Percentiles rank a stretch among this genome's conserved stretches.
These are phyloP conservation scores for Cryptoblepharus egeriae DNA, from an alignment of 2,797 vertebrate genomes.

Conservation along the genomic window DNA sequence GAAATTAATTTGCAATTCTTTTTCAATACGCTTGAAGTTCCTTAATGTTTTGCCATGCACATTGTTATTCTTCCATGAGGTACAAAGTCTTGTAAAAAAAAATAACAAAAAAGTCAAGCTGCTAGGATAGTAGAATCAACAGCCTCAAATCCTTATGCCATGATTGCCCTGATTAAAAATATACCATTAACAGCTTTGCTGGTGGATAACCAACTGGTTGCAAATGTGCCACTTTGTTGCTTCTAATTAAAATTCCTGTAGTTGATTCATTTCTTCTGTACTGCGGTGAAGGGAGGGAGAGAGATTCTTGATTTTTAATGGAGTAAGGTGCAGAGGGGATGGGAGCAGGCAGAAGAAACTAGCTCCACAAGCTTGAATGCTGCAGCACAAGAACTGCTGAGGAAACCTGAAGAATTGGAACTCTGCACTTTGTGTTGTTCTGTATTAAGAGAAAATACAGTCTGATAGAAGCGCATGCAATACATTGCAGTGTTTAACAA, in stretches of 20 bases:
- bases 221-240: slow-evolving; percentile 65
- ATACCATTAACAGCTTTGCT: slow-evolving; percentile 55
- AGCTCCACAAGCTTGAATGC: slow-evolving; percentile 51
- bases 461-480: slow-evolving; percentile 16
- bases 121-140: slow-evolving; percentile 39
- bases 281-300: no score
- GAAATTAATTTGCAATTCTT: slow-evolving; percentile 66
- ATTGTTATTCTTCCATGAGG: slow-evolving; percentile 41
- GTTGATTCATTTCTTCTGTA: slow-evolving; percentile 59
- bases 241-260: slow-evolving; percentile 70
- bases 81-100: slow-evolving; percentile 55
- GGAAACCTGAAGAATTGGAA: slow-evolving; percentile 53
- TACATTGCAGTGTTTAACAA: slow-evolving; percentile 24
- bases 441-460: slow-evolving; percentile 52
- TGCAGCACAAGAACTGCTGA: slow-evolving; percentile 34
- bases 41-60: slow-evolving; percentile 48
- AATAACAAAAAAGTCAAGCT: slow-evolving; percentile 67
- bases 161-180: slow-evolving; percentile 71
- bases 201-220: slow-evolving; percentile 51
- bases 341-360: slow-evolving; percentile 55
- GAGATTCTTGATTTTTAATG: slow-evolving; percentile 55
- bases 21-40: slow-evolving; percentile 38
- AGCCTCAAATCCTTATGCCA: slow-evolving; percentile 47
- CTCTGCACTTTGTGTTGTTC: slow-evolving; percentile 38
- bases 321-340: background rate